Evolutionary conservation across 2,888 invertebrate species (phyloP), one percentile per base, ranked within the genome.

Genomic region (Orthosia gracilis): DNA sequence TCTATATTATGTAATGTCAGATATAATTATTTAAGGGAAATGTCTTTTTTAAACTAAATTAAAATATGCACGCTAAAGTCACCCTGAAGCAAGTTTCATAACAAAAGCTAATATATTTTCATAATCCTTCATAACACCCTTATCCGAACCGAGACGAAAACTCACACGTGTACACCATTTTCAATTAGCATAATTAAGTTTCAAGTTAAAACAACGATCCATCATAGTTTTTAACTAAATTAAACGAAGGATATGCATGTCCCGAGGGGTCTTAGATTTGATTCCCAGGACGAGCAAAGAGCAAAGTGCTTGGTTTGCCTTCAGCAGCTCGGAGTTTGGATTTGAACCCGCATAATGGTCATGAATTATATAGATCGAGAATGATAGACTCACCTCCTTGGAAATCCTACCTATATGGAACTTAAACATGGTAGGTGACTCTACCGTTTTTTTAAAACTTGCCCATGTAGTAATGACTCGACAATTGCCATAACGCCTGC

Each of bases 191-290:
- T 73, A 77, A 76, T 76, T 80, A 64, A 15, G 12, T 73, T 80
- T 45, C 0, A 54, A 82, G 49, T 82, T 69, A 54, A 21, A 82
- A 69, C 57, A 52, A 45, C 57, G 31, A 77, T 69, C 65, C 18
- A 50, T 76, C 77, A 79, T 50, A 66, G 69, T 63, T 66, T 69
- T 82, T 31, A 82, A 64, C 63, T n/a, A 50, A 67, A 63, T 70
- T 59, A 40, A 5, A 17, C 5, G 18, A 45, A 54, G 49, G 55
- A 0, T 58, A n/a, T 69, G 45, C 54, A 47, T 40, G 21, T 59
- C 55, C 26, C 47, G 21, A 23, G 47, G 47, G 61, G 15, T 1
- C 13, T 45, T 61, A 21, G 5, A 15, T 55, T 26, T 57, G 15
- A 57, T 57, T 57, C 17, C 11, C 17, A 17, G 57, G 17, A 26